phyloP scores from a whole-genome alignment of 2,113 vertebrate species.

The Erythrolamprus reginae region DNA sequence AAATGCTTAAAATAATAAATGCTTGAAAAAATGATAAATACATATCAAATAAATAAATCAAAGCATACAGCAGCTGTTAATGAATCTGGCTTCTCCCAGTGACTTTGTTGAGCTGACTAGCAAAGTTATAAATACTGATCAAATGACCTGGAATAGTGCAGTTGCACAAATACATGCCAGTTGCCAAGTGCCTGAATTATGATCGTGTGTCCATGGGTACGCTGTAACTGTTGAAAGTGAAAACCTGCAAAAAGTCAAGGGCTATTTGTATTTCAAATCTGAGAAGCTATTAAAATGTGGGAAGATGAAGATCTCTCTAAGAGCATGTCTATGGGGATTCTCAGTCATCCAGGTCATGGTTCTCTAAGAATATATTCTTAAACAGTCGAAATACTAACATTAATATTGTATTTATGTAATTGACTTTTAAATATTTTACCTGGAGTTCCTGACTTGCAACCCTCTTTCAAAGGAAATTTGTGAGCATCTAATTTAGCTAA shows the following conservation, averaged over 20 bases:
- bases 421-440: background rate
- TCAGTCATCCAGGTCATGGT: no score
- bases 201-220: background rate
- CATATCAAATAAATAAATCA: no score
- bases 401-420: background rate
- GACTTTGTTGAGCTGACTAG: no score
- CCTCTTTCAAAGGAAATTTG: background rate
- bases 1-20: no score
- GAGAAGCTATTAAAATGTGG: background rate
- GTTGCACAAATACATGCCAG: background rate
- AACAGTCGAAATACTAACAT: background rate
- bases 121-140: background rate
- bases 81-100: background rate
- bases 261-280: background rate
- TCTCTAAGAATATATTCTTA: background rate
- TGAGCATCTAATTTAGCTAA: background rate
- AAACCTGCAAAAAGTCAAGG: background rate
- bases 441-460: background rate
- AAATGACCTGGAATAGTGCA: background rate
- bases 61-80: background rate
- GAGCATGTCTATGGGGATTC: no score
- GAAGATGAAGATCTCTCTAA: background rate
- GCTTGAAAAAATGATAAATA: no score
- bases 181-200: background rate
- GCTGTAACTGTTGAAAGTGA: background rate